These are phyloP conservation scores for Pelvicachromis taeniatus DNA, from an alignment of 2,113 vertebrate species.

Conservation along the genomic window DNA sequence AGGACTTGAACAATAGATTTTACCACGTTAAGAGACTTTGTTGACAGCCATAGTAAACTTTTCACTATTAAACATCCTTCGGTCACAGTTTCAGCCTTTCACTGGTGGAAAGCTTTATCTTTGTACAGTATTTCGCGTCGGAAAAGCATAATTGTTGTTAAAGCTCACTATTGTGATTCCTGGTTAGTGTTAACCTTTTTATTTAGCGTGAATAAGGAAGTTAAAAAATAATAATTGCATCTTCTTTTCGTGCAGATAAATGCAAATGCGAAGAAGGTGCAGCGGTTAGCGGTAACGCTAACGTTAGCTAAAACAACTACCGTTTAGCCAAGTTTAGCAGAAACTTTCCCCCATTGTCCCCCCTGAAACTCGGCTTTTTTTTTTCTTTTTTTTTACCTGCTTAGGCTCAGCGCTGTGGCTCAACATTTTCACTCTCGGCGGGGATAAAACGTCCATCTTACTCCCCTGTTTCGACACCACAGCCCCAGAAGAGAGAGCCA, in stretches of 20 bases:
- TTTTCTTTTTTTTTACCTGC: slow-evolving; percentile 33
- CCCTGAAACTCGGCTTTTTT: neutral
- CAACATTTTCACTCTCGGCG: neutral
- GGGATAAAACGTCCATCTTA: slow-evolving; percentile 14
- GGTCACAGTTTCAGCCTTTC: neutral
- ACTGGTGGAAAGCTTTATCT: neutral
- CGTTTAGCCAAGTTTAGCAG: slow-evolving; percentile 47
- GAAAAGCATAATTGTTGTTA: neutral
- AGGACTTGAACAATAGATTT: neutral
- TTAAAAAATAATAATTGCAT: neutral
- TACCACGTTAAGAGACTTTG: no score
- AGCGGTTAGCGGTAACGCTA: neutral
- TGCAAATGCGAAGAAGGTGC: no score
- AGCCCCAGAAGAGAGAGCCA: neutral
- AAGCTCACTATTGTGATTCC: neutral
- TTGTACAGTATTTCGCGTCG: neutral
- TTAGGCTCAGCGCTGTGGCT: neutral
- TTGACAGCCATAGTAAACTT: neutral
- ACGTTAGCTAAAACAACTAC: slow-evolving; percentile 3
- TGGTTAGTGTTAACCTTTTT: neutral
- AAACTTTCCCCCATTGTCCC: slow-evolving; percentile 64
- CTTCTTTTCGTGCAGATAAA: neutral
- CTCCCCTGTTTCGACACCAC: neutral
- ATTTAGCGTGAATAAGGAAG: neutral
- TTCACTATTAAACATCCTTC: neutral